Percentiles rank a stretch among this genome's conserved stretches.
Evolutionary conservation across 2,797 vertebrate species (phyloP).

Genomic region (Gallirallus australis): DNA sequence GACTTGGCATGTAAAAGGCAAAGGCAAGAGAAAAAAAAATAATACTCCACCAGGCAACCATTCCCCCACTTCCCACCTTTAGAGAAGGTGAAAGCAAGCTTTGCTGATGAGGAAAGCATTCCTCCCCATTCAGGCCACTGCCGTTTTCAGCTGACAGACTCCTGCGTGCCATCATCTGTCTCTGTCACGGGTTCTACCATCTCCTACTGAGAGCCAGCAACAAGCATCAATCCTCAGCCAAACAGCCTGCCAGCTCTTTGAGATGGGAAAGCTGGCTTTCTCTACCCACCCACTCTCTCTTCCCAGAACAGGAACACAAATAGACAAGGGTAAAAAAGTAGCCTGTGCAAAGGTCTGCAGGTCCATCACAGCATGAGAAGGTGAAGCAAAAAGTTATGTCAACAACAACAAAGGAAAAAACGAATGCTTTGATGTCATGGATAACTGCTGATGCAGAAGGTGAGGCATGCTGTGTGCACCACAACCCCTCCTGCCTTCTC

Average conservation of each 20-base stretch:
- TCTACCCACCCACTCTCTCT: background rate
- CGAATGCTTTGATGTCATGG: slow-evolving; percentile 80
- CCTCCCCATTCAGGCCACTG: slow-evolving; percentile 32
- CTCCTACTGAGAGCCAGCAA: slow-evolving; percentile 53
- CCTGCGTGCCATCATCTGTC: slow-evolving; percentile 77
- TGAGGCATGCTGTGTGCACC: slow-evolving; percentile 27
- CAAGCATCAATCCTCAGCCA: slow-evolving; percentile 47
- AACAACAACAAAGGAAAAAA: slow-evolving; percentile 78
- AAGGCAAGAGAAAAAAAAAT: background rate
- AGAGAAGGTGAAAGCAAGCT: slow-evolving; percentile 34
- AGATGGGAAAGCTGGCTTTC: slow-evolving; percentile 13
- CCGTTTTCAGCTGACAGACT: slow-evolving; percentile 74
- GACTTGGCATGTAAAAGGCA: fast-evolving
- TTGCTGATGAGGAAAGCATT: slow-evolving; percentile 66
- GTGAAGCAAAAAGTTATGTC: slow-evolving; percentile 70
- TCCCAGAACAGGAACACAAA: background rate
- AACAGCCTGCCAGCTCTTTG: slow-evolving; percentile 76
- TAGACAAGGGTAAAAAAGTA: slow-evolving; percentile 27
- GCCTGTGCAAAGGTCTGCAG: slow-evolving; percentile 39
- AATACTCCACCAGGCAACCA: background rate
- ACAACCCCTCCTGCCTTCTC: background rate
- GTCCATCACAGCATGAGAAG: slow-evolving; percentile 64
- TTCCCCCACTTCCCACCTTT: background rate
- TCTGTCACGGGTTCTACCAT: slow-evolving; percentile 72
- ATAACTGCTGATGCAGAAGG: slow-evolving; percentile 60